Base-by-base conservation (phyloP, 2,888 invertebrate species). In the Chloroclysta siterata region DNA sequence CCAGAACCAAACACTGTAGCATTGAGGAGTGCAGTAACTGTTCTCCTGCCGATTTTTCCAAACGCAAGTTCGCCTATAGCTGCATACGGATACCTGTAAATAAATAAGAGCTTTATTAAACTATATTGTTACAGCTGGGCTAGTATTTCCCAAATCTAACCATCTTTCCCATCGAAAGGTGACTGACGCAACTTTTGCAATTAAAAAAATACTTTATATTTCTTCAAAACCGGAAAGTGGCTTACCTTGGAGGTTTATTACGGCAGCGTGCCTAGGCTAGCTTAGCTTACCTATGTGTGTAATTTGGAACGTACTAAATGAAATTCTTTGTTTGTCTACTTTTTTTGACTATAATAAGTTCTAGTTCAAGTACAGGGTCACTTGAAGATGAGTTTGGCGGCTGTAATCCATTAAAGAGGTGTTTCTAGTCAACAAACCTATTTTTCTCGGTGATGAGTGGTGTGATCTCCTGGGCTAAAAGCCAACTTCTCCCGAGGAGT, bases 41-140 rank as follows among this genome's bases (percentile, higher is more conserved):
- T 78, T 36, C 92, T 88, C 47, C 95, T 93, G 15, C 94, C 93
- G 57, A 85, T 87, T 15, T 87, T 86, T 0, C 98, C 98, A 73
- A 95, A 96, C 0, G 97, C 96, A 50, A 97, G 85, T 79, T 97
- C 96, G 0, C 96, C 97, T 17, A 98, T 94, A 0, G 97, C 97
- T 0, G 97, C 96, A 79, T 98, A 97, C 0, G 98, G 98, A 81
- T 96, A 96, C 69, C 97, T 96, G 77, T 48, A 50, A 36, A 52
- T 17, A 36, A 14, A 5, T n/a, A 42, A 42, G 39, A 39, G 22
- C 1, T 22, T 22, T 33, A 33, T 39, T 5, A 33, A 33, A 33
- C 33, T 33, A 33, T 33, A 7, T 8, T 33, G 33, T 39, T 39
- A 33, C 7, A 39, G 11, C 36, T 11, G 33, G 8, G 3, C 33